Evolutionary conservation across 2,797 vertebrate species (phyloP).

Genomic region (Peromyscus attwateri): DNA sequence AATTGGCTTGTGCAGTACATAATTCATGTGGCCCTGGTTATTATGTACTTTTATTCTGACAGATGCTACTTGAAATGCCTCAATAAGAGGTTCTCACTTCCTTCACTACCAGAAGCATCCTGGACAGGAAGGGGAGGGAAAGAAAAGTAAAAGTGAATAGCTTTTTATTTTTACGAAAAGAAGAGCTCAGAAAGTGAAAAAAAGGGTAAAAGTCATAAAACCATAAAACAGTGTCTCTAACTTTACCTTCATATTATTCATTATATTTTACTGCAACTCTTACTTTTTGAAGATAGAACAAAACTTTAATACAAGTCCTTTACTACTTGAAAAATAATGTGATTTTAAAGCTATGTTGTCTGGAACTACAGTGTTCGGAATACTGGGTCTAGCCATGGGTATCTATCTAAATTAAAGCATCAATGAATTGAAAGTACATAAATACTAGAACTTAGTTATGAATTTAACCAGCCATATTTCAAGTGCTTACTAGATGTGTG

Average conservation of each 20-base stretch:
- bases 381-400: not conserved
- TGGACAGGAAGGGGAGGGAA: constrained; percentile 81
- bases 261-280: not conserved
- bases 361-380: not conserved
- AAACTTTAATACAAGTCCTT: not conserved
- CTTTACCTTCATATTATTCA: not conserved
- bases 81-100: constrained; percentile 82
- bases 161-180: constrained; percentile 63
- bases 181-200: not conserved
- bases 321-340: not conserved
- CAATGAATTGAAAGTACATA: not conserved
- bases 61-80: constrained; percentile 83
- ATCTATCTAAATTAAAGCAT: not conserved
- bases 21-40: constrained; percentile 86
- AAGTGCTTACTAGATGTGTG: not conserved
- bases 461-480: not conserved
- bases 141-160: constrained; percentile 41
- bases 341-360: not conserved
- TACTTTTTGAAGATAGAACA: not conserved
- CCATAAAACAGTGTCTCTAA: not conserved
- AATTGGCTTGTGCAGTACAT: constrained; percentile 85
- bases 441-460: not conserved
- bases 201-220: not conserved
- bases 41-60: constrained; percentile 84
- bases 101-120: constrained; percentile 83